Evolutionary conservation across 2,113 vertebrate species (phyloP), one percentile per base, ranked within the genome.

Genomic region (Entelurus aequoreus): DNA sequence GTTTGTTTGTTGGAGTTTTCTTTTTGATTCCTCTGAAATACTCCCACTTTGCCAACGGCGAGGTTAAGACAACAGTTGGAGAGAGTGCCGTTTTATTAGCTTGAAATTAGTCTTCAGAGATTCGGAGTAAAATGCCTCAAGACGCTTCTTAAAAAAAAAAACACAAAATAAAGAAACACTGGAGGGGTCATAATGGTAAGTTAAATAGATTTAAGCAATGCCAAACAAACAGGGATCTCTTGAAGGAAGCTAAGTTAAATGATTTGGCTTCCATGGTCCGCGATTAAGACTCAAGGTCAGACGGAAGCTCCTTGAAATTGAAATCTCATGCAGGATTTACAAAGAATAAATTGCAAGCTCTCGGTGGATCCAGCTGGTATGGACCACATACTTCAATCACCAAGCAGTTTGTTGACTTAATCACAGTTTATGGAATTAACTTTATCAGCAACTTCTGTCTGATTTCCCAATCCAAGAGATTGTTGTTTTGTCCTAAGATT

Each of bases 41-140:
- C 42, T 7, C 71, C 61, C 62, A 68, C 60, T 83, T 71, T 82
- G 72, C 74, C 82, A 87, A 63, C 65, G 62, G 60, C 73, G 76
- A 79, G 81, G 85, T 88, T 87, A 89, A 87, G 73, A 86, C 81
- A 88, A 88, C 84, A 88, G 62, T 66, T 72, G 69, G 38, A 61
- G 67, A 47, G 76, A 78, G 72, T 54, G 64, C 62, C 72, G 72
- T 80, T 88, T 88, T 78, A 87, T 86, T 87, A 82, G 77, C 65
- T 12, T 14, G 66, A 80, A 58, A 78, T 80, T 68, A 75, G 69
- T 63, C 79, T 76, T 81, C 60, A 54, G 80, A 80, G 78, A 77
- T 81, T 77, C 72, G 38, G 68, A 65, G 70, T 71, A 75, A 71
- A 62, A 75, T 84, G 75, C 58, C 65, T 66, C 60, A 66, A 75